These are phyloP conservation scores for Maconellicoccus hirsutus DNA, from an alignment of 1,140 invertebrate genomes.

Conservation along the genomic window DNA sequence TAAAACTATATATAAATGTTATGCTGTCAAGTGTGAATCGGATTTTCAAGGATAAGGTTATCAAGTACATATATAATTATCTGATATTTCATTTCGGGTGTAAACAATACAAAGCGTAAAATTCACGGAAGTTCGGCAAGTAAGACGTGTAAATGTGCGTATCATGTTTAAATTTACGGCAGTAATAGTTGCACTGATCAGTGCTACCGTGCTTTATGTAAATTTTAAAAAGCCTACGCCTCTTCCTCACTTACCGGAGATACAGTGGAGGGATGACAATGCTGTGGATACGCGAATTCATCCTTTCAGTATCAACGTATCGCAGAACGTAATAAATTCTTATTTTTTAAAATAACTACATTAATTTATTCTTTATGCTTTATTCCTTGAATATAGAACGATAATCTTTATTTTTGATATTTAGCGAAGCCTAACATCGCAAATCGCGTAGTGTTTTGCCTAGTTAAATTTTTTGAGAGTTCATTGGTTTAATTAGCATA, in stretches of 20 bases:
- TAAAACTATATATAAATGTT: too few species aligned
- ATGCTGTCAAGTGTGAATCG: not conserved
- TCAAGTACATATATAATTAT: not conserved
- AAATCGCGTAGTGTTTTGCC: too few species aligned
- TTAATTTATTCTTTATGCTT: too few species aligned
- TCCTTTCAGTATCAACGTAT: not conserved
- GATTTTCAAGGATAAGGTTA: not conserved
- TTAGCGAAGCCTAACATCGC: too few species aligned
- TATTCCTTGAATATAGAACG: too few species aligned
- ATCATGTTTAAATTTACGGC: not conserved
- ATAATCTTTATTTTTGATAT: too few species aligned
- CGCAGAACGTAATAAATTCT: not conserved
- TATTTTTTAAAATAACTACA: not conserved
- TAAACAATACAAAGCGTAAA: not conserved
- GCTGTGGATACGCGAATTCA: not conserved
- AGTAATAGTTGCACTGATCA: not conserved
- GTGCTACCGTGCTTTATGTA: not conserved
- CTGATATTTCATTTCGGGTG: not conserved
- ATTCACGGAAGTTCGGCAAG: too few species aligned
- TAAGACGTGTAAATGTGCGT: not conserved
- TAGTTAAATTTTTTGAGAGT: too few species aligned
- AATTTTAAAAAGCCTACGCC: not conserved
- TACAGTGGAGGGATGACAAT: not conserved
- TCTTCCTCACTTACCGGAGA: not conserved
- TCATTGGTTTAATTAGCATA: too few species aligned